Conservation (phyloP, 2,797 vertebrate genomes). For the Pitangus sulphuratus region DNA sequence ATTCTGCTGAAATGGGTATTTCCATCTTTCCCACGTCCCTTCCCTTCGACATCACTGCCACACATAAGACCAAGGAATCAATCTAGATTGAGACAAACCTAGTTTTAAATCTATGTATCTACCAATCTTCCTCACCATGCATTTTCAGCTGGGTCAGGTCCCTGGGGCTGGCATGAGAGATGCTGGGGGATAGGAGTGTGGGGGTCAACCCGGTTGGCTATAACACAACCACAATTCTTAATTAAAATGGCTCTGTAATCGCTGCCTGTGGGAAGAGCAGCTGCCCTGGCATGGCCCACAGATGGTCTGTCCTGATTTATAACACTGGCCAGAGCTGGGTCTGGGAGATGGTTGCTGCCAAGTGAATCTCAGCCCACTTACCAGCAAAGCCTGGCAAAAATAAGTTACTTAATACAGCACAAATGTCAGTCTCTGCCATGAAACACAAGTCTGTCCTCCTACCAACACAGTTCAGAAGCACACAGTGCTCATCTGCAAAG, state of each 20-base stretch:
- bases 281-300: not conserved
- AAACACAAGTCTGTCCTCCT: not conserved
- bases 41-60: rapidly evolving
- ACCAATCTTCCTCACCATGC: not conserved
- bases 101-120: not conserved
- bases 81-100: not conserved
- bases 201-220: rapidly evolving
- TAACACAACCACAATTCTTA: not conserved
- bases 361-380: not conserved
- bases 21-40: not conserved
- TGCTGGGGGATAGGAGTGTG: rapidly evolving
- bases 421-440: not conserved
- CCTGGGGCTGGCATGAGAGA: not conserved
- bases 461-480: not conserved
- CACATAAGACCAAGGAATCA: rapidly evolving
- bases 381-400: not conserved
- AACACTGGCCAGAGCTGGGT: not conserved
- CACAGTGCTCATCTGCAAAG: not conserved
- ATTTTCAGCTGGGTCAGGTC: not conserved
- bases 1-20: rapidly evolving
- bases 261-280: not conserved
- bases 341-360: rapidly evolving
- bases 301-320: rapidly evolving
- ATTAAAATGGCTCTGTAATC: not conserved
- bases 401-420: not conserved